These are phyloP conservation scores for Mungos mungo DNA, from an alignment of 2,113 vertebrate genomes.

Conservation along the genomic window DNA sequence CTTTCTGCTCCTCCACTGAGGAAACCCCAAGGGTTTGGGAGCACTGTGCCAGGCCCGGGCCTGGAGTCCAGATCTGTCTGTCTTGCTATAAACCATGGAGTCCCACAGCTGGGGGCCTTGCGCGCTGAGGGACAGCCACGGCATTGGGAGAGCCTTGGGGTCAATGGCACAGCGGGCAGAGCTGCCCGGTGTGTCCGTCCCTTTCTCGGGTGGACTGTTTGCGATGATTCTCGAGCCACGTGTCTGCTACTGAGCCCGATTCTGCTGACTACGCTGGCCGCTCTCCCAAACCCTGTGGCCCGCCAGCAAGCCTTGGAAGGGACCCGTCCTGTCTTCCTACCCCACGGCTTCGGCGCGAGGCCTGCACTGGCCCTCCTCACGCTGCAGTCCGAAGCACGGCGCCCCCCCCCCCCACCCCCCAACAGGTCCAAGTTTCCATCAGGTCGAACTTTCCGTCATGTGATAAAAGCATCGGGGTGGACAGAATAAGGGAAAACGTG, in stretches of 20 bases:
- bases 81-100: background rate
- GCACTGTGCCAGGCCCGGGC: accelerated
- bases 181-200: too few species aligned
- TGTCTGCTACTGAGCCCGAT: slow-evolving; percentile 22
- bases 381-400: too few species aligned
- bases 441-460: background rate
- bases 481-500: background rate
- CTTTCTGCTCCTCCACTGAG: background rate
- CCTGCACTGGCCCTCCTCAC: background rate
- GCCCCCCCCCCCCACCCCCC: background rate
- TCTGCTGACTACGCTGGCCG: background rate
- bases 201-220: background rate
- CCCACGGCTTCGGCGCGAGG: accelerated
- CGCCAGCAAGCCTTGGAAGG: background rate
- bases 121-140: too few species aligned
- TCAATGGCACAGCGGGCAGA: background rate
- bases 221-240: background rate
- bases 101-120: too few species aligned
- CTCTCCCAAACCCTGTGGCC: background rate
- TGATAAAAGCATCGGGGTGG: background rate
- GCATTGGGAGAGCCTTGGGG: background rate
- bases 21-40: background rate
- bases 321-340: background rate
- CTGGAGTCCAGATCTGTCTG: background rate
- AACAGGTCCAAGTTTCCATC: background rate